These are phyloP conservation scores for Micromys minutus DNA, from an alignment of 2,113 vertebrate genomes.

Conservation along the genomic window DNA sequence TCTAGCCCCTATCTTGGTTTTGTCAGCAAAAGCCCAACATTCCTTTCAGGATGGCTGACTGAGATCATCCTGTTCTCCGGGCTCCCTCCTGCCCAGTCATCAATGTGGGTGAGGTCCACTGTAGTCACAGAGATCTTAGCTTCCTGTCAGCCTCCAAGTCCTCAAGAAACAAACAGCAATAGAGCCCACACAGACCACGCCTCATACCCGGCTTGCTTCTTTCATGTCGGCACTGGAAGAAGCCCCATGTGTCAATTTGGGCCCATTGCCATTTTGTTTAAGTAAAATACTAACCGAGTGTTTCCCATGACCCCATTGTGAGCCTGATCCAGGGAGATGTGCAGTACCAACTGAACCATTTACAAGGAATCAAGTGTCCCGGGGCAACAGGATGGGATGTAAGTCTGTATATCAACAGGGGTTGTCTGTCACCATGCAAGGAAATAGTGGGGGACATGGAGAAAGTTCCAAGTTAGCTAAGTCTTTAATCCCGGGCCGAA, in stretches of 20 bases:
- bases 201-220: background rate
- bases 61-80: background rate
- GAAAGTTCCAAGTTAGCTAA: background rate
- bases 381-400: rapidly evolving
- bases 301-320: background rate
- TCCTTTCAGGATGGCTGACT: background rate
- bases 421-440: background rate
- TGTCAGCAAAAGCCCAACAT: background rate
- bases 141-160: background rate
- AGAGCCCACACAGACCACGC: too few species aligned
- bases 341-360: background rate
- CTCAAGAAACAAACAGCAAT: background rate
- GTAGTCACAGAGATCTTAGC: background rate
- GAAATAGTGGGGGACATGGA: background rate
- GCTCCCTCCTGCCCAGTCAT: too few species aligned
- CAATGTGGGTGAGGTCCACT: background rate
- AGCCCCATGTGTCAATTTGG: background rate
- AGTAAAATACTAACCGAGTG: background rate
- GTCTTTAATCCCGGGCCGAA: background rate
- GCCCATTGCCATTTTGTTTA: background rate
- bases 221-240: background rate
- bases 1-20: background rate
- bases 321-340: background rate
- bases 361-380: too few species aligned
- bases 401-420: background rate